Evolutionary conservation across 2,113 vertebrate species (phyloP).

Genomic region (Podarcis raffonei): DNA sequence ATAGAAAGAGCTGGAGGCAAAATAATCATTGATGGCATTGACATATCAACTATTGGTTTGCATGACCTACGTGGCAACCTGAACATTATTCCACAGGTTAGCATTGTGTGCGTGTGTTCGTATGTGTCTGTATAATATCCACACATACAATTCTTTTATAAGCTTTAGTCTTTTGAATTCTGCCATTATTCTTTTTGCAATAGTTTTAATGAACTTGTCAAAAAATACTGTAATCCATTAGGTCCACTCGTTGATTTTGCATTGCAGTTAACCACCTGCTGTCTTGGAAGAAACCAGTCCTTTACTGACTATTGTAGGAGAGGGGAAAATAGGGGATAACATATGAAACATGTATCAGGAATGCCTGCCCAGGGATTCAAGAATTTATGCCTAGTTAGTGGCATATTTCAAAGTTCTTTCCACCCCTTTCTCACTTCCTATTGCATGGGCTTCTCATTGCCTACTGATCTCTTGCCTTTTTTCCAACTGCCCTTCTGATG

Average conservation of each 20-base stretch:
- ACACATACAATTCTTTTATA: too few species aligned
- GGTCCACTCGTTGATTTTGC: not conserved
- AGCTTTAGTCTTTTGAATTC: not conserved
- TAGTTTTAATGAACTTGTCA: too few species aligned
- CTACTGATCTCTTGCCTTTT: not conserved
- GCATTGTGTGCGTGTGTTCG: not conserved
- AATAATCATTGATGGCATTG: slow-evolving; percentile 73
- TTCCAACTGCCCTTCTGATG: not conserved
- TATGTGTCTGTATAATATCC: not conserved
- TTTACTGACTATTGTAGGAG: not conserved
- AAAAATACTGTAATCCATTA: not conserved
- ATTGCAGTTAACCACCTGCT: not conserved
- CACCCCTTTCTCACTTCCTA: not conserved
- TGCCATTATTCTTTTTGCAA: too few species aligned
- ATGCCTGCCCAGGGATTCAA: not conserved
- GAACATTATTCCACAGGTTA: slow-evolving; percentile 73
- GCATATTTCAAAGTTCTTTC: not conserved
- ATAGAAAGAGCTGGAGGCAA: slow-evolving; percentile 68
- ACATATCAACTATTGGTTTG: slow-evolving; percentile 69
- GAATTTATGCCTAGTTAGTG: not conserved
- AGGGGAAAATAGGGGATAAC: not conserved
- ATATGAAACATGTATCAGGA: not conserved
- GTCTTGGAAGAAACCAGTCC: not conserved
- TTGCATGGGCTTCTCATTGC: not conserved
- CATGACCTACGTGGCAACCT: slow-evolving; percentile 69